These are phyloP conservation scores for Antheraea assamensis DNA, from an alignment of 2,888 invertebrate genomes.

Conservation along the genomic window DNA sequence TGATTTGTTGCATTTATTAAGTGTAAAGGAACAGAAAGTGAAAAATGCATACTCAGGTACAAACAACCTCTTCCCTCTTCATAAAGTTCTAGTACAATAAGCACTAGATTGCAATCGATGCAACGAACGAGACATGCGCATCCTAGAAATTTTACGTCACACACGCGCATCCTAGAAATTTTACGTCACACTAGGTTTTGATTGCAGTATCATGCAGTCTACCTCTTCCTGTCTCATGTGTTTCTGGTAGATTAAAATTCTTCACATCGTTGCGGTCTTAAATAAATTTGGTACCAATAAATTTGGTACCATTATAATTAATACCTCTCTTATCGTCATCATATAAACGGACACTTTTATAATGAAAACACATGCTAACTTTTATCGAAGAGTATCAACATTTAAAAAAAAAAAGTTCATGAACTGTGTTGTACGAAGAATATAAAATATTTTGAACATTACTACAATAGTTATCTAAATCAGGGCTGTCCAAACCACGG, in stretches of 20 bases:
- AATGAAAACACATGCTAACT: background rate
- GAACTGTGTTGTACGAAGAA: background rate
- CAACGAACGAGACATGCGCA: conserved; percentile 1
- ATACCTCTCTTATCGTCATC: too few relatives aligned
- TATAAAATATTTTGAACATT: background rate
- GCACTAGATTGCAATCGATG: conserved; percentile 6
- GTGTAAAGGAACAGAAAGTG: too few relatives aligned
- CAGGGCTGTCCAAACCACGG: too few relatives aligned
- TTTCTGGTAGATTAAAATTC: background rate
- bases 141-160: background rate
- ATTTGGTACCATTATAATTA: too few relatives aligned
- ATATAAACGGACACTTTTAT: too few relatives aligned
- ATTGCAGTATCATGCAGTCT: background rate
- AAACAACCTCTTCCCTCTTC: background rate
- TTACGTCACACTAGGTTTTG: background rate
- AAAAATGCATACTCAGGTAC: background rate
- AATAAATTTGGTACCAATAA: background rate
- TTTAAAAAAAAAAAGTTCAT: too few relatives aligned
- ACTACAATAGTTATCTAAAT: background rate
- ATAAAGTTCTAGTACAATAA: conserved; percentile 8
- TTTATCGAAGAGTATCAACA: too few relatives aligned
- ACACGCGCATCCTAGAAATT: background rate
- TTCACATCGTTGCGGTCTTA: background rate
- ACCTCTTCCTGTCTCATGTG: background rate
- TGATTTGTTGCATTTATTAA: too few relatives aligned